phyloP scores from a whole-genome alignment of 2,797 vertebrate species.

The Falco cherrug region DNA sequence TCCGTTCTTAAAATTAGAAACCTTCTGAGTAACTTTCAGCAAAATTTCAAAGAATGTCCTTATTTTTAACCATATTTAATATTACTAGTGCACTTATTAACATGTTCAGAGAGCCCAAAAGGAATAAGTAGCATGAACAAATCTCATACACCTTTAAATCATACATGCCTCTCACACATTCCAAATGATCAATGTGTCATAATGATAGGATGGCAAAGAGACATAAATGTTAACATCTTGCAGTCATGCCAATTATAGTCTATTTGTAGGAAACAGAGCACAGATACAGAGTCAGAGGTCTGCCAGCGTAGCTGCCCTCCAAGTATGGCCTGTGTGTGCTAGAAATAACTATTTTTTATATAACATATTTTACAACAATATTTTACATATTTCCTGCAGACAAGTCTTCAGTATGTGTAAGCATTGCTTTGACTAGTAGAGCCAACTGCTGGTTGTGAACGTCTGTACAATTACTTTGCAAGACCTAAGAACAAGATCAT shows the following conservation, averaged over 20 bases:
- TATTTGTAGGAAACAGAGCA: background rate
- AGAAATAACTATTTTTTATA: background rate
- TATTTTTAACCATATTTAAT: background rate
- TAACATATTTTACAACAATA: no score
- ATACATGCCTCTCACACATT: no score
- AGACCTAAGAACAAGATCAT: slow-evolving; percentile 81
- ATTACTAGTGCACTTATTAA: background rate
- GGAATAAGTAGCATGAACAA: background rate
- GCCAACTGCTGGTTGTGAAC: slow-evolving; percentile 77
- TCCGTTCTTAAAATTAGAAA: background rate
- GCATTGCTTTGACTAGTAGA: slow-evolving; percentile 84
- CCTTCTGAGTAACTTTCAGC: background rate
- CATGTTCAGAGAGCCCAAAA: background rate
- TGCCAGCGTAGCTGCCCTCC: background rate
- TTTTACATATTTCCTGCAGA: slow-evolving; percentile 63
- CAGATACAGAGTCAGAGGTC: background rate
- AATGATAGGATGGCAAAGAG: background rate
- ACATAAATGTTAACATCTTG: background rate
- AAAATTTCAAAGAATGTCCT: background rate
- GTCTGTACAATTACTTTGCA: slow-evolving; percentile 77
- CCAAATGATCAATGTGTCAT: background rate
- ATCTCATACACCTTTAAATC: background rate
- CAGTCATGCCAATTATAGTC: background rate
- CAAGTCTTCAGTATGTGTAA: slow-evolving; percentile 81
- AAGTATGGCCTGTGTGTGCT: background rate